Conservation (phyloP, 2,797 vertebrate species). For the Meda fulgida region DNA sequence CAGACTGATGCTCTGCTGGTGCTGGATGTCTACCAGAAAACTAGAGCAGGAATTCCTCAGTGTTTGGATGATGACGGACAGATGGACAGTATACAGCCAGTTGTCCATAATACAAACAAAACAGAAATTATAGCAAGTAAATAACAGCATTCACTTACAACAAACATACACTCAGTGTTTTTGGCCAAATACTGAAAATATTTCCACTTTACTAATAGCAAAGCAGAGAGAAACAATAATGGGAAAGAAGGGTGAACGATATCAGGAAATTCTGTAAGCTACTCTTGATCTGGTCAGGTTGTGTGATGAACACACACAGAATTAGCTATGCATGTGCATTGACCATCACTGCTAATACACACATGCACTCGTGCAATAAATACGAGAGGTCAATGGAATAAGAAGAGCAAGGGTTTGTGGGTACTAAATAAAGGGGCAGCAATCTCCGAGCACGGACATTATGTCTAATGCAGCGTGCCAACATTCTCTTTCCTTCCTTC, state of each 20-base stretch:
- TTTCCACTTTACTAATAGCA: not conserved
- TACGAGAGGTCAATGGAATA: conserved; percentile 1
- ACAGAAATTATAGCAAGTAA: conserved; percentile 3
- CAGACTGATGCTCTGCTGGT: conserved; percentile 7
- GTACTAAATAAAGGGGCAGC: conserved; percentile 18
- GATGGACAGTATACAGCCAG: not conserved
- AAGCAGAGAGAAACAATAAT: not conserved
- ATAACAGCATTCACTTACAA: conserved; percentile 3
- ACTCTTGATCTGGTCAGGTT: not conserved
- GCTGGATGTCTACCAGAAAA: conserved; percentile 17
- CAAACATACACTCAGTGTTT: not conserved
- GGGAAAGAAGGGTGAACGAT: not conserved
- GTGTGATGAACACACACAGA: not conserved
- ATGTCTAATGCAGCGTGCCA: conserved; percentile 36
- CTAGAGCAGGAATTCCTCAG: conserved; percentile 7
- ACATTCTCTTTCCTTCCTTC: not conserved
- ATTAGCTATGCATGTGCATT: not conserved
- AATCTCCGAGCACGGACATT: conserved; percentile 30
- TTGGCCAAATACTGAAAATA: not conserved
- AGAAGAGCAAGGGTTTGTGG: not conserved
- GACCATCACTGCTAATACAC: not conserved
- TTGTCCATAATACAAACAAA: conserved; percentile 1
- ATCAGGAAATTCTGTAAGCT: not conserved
- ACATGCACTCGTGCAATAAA: conserved; percentile 26
- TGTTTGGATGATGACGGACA: conserved; percentile 14